These are phyloP conservation scores for Apis mellifera DNA, from an alignment of 1,140 invertebrate genomes.

Conservation along the genomic window DNA sequence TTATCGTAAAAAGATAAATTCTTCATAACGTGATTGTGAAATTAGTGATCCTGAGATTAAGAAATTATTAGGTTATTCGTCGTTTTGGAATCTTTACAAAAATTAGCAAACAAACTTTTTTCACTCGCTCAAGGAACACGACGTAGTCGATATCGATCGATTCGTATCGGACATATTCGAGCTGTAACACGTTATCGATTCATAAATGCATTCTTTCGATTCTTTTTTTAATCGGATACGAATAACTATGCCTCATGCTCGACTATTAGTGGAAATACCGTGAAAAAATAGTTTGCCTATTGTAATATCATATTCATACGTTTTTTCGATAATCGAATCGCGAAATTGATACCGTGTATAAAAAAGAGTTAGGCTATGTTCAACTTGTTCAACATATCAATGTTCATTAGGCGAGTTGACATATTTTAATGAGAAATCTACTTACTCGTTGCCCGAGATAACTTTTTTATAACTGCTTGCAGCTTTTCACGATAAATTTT, in stretches of 20 bases:
- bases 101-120: neutral
- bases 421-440: conserved; percentile 19
- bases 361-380: conserved; percentile 34
- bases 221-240: conserved; percentile 14
- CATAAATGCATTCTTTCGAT: conserved; percentile 57
- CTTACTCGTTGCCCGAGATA: conserved; percentile 19
- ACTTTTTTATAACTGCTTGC: neutral
- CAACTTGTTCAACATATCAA: conserved; percentile 10
- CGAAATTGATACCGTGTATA: conserved; percentile 27
- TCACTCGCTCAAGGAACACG: neutral
- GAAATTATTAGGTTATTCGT: neutral
- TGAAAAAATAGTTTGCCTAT: conserved; percentile 64
- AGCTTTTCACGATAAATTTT: neutral
- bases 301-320: conserved; percentile 32
- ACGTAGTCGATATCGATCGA: neutral
- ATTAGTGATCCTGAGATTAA: neutral
- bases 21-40: neutral
- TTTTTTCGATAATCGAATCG: conserved; percentile 9
- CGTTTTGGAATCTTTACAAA: neutral
- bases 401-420: neutral
- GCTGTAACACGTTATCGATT: conserved; percentile 12
- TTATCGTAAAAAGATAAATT: conserved; percentile 7
- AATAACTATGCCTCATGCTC: conserved; percentile 25
- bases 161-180: neutral
- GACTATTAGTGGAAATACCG: conserved; percentile 48